A percentile compares a stretch with the other conserved stretches of the same genome.
phyloP scores from a whole-genome alignment of 2,797 vertebrate species.

The Myotis daubentonii region DNA sequence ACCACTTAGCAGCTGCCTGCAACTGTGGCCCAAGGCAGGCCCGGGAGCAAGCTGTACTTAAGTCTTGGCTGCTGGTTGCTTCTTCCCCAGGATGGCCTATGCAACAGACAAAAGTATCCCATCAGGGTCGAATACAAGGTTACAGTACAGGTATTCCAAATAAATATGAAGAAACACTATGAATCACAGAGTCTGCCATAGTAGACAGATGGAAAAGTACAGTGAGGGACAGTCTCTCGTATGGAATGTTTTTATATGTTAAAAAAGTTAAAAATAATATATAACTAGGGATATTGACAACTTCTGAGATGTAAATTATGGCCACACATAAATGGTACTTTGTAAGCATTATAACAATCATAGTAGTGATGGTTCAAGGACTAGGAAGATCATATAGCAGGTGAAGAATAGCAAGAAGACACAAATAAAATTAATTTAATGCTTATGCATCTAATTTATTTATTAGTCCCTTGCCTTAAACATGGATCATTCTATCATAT shows the following conservation, averaged over 20 bases:
- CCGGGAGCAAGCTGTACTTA: not conserved
- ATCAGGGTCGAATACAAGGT: not conserved
- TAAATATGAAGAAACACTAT: conserved; percentile 29
- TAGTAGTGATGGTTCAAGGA: conserved; percentile 6
- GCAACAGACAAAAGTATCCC: not conserved
- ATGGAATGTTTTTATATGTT: not conserved
- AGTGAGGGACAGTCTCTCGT: not conserved
- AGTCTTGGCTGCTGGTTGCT: not conserved
- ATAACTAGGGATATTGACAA: not conserved
- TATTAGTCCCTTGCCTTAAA: not conserved
- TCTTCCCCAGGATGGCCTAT: not conserved
- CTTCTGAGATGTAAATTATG: not conserved
- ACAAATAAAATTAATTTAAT: not conserved
- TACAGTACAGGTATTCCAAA: not conserved
- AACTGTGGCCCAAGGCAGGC: not conserved
- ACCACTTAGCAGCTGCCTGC: not conserved
- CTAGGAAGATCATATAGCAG: not conserved
- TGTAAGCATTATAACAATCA: conserved; percentile 3
- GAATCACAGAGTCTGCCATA: not conserved
- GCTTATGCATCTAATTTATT: not conserved
- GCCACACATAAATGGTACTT: not conserved
- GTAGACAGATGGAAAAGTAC: not conserved
- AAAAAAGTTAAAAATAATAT: conserved; percentile 6
- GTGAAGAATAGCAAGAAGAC: not conserved
- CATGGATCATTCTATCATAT: not conserved